Evolutionary conservation across 2,888 invertebrate species (phyloP).

Genomic region (Listrodromus nycthemerus): DNA sequence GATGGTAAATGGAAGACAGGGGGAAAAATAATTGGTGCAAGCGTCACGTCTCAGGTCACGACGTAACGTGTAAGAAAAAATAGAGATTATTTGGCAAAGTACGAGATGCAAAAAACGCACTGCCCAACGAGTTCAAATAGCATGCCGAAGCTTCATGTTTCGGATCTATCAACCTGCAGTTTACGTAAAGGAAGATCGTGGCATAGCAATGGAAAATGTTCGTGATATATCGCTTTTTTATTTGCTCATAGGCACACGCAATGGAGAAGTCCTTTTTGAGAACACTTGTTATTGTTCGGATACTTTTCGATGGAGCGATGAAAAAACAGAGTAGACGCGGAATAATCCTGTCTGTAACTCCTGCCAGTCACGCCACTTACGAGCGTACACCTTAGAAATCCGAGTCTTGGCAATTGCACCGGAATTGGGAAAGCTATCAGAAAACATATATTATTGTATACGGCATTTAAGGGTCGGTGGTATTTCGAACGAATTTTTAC

Average conservation of each 20-base stretch:
- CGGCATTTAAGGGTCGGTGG: slow-evolving; percentile 18
- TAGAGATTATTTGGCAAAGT: slow-evolving; percentile 5
- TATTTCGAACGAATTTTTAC: slow-evolving; percentile 21
- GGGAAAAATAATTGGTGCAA: neutral
- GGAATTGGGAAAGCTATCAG: slow-evolving; percentile 9
- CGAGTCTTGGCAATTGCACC: slow-evolving; percentile 10
- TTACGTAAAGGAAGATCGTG: neutral
- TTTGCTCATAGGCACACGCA: slow-evolving; percentile 22
- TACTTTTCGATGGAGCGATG: neutral
- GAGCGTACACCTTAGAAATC: slow-evolving; percentile 33
- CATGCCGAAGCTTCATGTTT: slow-evolving; percentile 35
- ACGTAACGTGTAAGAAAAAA: neutral
- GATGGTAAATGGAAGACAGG: slow-evolving; percentile 4
- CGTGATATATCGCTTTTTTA: slow-evolving; percentile 23
- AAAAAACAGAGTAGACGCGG: neutral
- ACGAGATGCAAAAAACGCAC: slow-evolving; percentile 14
- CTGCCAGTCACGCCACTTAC: slow-evolving; percentile 31
- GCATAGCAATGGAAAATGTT: slow-evolving; percentile 4
- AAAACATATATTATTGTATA: slow-evolving; percentile 46
- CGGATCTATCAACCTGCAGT: neutral
- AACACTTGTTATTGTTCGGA: slow-evolving; percentile 2
- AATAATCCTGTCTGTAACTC: slow-evolving; percentile 18
- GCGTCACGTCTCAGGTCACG: neutral
- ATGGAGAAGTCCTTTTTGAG: slow-evolving; percentile 24
- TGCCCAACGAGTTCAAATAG: slow-evolving; percentile 2